Evolutionary conservation across 2,888 invertebrate species (phyloP).

Genomic region (Noctua comes): DNA sequence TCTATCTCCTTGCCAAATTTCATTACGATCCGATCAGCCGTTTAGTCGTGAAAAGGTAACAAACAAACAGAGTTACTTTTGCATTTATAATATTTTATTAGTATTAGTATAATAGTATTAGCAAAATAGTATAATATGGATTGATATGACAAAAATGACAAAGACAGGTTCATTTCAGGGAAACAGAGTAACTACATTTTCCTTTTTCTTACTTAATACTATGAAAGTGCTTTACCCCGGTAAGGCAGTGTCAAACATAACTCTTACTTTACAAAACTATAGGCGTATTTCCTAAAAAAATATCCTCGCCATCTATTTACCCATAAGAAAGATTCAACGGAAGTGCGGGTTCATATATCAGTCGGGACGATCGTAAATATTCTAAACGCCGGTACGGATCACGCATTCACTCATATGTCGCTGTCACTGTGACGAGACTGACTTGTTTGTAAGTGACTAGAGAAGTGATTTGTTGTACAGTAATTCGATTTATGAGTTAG

Average conservation of each 20-base stretch:
- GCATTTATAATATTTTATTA: too few relatives aligned
- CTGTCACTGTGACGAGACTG: conserved; percentile 59
- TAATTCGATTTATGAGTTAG: conserved; percentile 17
- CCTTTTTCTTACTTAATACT: not conserved
- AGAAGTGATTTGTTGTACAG: conserved; percentile 53
- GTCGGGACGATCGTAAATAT: conserved; percentile 82
- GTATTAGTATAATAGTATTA: too few relatives aligned
- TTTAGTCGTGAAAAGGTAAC: too few relatives aligned
- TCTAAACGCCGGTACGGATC: conserved; percentile 69
- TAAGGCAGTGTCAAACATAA: conserved; percentile 25
- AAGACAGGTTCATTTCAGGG: not conserved
- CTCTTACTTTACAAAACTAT: conserved; percentile 49
- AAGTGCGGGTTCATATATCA: conserved; percentile 85
- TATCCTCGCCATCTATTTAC: conserved; percentile 67
- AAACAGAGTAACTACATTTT: not conserved
- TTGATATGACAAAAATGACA: not conserved
- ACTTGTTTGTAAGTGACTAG: conserved; percentile 61
- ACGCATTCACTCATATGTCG: conserved; percentile 68
- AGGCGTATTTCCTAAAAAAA: conserved; percentile 46
- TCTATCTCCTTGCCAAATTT: too few relatives aligned
- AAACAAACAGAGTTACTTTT: too few relatives aligned
- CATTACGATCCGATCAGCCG: too few relatives aligned
- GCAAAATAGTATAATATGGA: too few relatives aligned
- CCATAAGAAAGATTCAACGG: conserved; percentile 73
- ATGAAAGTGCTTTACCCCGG: conserved; percentile 1